Conservation (phyloP, 2,888 invertebrate species). For the Leptopilina syphax region DNA sequence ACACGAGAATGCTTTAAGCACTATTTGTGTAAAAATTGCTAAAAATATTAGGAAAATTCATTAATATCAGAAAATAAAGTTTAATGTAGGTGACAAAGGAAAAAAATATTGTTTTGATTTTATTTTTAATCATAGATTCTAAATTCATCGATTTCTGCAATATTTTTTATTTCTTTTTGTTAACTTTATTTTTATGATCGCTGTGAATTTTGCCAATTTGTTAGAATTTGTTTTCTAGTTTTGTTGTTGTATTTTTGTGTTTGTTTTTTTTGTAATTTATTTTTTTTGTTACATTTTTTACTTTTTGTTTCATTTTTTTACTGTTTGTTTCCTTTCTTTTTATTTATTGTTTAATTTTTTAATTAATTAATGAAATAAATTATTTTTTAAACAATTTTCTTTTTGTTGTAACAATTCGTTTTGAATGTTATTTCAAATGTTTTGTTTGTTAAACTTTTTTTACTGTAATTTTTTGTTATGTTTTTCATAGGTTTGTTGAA, state of each 20-base stretch:
- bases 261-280: too few species aligned
- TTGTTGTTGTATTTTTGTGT: too few species aligned
- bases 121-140: neutral
- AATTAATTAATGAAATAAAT: too few species aligned
- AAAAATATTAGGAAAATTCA: neutral
- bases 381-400: too few species aligned
- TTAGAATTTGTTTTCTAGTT: too few species aligned
- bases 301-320: neutral
- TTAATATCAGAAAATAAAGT: neutral
- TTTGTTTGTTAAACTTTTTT: too few species aligned
- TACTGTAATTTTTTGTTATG: too few species aligned
- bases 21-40: slow-evolving; percentile 33
- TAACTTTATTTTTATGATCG: neutral
- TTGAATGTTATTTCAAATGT: too few species aligned
- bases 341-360: too few species aligned
- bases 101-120: neutral
- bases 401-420: too few species aligned
- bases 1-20: slow-evolving; percentile 26
- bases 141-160: neutral
- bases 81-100: neutral
- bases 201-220: too few species aligned
- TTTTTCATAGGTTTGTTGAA: too few species aligned
- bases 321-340: neutral
- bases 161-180: neutral
- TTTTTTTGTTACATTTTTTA: neutral